Evolutionary conservation across 2,113 vertebrate genomes (phyloP).

Genomic region (Sigmodon hispidus): DNA sequence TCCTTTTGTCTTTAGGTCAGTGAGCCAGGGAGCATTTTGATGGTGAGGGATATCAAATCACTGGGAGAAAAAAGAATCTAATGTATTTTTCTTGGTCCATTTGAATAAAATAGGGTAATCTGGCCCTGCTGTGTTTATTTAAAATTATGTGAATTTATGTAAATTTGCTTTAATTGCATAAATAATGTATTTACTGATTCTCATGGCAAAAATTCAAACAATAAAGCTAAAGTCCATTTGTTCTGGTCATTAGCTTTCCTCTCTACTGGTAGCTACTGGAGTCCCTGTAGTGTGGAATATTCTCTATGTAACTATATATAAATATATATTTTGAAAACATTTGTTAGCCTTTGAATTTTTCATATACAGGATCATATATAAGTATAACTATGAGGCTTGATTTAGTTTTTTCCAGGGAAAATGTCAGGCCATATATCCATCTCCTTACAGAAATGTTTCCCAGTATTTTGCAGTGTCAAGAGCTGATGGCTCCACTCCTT

Average conservation of each 20-base stretch:
- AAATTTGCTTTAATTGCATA: constrained; percentile 15
- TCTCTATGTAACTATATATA: not conserved
- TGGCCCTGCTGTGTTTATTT: not conserved
- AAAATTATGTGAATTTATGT: not conserved
- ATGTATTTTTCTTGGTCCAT: not conserved
- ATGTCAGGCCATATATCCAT: not conserved
- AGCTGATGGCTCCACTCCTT: not conserved
- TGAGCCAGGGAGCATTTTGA: not conserved
- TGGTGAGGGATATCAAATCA: not conserved
- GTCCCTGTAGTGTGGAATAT: not conserved
- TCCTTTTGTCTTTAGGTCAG: not conserved
- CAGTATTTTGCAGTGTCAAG: not conserved
- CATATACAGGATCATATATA: not conserved
- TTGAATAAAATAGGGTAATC: not conserved
- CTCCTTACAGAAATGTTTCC: not conserved
- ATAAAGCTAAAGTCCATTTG: not conserved
- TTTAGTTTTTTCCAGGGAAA: not conserved
- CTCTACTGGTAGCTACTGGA: too few species aligned
- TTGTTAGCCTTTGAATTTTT: not conserved
- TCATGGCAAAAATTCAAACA: not conserved
- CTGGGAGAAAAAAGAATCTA: not conserved
- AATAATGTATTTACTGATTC: not conserved
- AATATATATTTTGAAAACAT: not conserved
- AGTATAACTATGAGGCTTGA: not conserved
- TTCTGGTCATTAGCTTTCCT: not conserved